Percentiles rank a stretch among this genome's conserved stretches.
Evolutionary conservation across 2,797 vertebrate species (phyloP).

Genomic region (Pseudomugil gertrudae): DNA sequence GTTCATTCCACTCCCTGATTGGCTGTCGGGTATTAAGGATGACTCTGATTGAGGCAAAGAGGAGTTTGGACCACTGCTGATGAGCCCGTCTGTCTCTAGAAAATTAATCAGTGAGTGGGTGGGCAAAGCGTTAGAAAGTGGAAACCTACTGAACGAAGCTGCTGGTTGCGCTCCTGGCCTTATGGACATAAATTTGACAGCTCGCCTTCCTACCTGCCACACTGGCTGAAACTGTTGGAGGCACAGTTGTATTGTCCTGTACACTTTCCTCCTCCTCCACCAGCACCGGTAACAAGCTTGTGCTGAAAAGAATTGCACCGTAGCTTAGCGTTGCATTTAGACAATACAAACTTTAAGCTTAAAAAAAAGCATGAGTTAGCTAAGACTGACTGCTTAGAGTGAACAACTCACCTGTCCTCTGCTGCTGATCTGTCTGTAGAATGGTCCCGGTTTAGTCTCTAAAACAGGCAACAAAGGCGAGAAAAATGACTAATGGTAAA

Average conservation of each 20-base stretch:
- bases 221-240: slow-evolving; percentile 20
- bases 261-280: slow-evolving; percentile 72
- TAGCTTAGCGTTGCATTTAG: neutral
- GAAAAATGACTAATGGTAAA: no score
- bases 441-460: slow-evolving; percentile 66
- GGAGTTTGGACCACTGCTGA: slow-evolving; percentile 16
- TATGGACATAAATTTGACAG: neutral
- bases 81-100: slow-evolving; percentile 48
- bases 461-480: slow-evolving; percentile 19
- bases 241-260: slow-evolving; percentile 43
- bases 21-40: slow-evolving; percentile 23
- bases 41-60: slow-evolving; percentile 31
- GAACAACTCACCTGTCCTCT: slow-evolving; percentile 72
- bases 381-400: neutral
- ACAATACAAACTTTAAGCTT: neutral
- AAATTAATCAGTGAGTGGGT: slow-evolving; percentile 28
- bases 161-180: neutral
- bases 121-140: slow-evolving; percentile 31
- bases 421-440: slow-evolving; percentile 50
- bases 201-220: slow-evolving; percentile 62
- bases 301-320: slow-evolving; percentile 44
- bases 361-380: neutral
- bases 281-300: slow-evolving; percentile 72
- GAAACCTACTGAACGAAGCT: slow-evolving; percentile 18
- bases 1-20: slow-evolving; percentile 34